Evolutionary conservation across 2,888 invertebrate species (phyloP), one percentile per base, ranked within the genome.

Genomic region (Cheilosia impressa): DNA sequence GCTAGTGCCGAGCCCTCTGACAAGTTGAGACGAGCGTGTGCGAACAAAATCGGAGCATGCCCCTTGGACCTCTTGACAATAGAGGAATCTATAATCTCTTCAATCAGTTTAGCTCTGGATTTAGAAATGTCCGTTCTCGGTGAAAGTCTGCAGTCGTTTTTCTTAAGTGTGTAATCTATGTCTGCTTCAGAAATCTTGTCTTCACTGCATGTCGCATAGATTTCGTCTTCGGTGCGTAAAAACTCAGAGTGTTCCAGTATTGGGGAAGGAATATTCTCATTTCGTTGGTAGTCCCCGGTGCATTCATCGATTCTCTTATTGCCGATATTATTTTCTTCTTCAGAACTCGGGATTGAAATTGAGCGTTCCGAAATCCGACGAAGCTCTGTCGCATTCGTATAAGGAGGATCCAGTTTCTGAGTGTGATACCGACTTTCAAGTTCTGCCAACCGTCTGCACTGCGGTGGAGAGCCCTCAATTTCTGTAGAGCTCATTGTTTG

Each of bases 1-100:
- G 94, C 94, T 89, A 96, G 95, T 6, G 95, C 96, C 15, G 97
- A 97, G 0, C 97, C 97, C 92, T 97, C 97, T 0, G 97, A 97
- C 4, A 97, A 93, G 89, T 97, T 97, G 6, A 97, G 93, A 75
- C 96, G 93, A 17, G 96, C 96, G 89, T 96, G 95, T 5, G 96
- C 96, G 91, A 97, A 97, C 0, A 97, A 91, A 87, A 96, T 94
- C 0, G 96, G 96, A 31, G 96, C 96, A 80, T 96, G 96, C 0
- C 96, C 96, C 75, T 95, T 93, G 89, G 95, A 95, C 22, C 96
- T 94, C 87, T 95, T 90, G 0, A 93, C 92, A 89, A 95, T 93
- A 0, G 96, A 95, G 0, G 96, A 95, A 87, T 94, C 93, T 52
- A 96, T 94, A 41, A 94, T 91, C 88, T 95, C 95, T 90, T 96